These are phyloP conservation scores for Achroia grisella DNA, from an alignment of 1,140 invertebrate genomes.

Conservation along the genomic window DNA sequence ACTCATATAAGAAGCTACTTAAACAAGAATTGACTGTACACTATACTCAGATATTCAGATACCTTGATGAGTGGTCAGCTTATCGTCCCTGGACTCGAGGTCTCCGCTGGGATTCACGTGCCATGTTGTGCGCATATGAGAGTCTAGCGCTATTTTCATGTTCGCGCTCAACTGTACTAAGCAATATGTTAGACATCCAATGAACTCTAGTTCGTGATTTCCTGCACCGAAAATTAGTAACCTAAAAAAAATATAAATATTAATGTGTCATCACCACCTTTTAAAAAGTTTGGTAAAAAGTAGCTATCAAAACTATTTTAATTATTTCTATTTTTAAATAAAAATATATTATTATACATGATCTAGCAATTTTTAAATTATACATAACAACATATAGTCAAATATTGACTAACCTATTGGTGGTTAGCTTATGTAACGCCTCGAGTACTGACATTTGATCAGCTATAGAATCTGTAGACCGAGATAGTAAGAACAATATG, in stretches of 20 bases:
- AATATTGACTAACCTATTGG: constrained; percentile 79
- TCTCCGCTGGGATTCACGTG: constrained; percentile 86
- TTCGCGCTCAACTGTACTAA: constrained; percentile 94
- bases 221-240: constrained; percentile 93
- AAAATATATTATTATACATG: no score
- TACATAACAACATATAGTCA: constrained; percentile 27
- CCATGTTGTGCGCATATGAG: constrained; percentile 88
- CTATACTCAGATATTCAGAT: constrained; percentile 5
- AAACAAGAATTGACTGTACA: background rate
- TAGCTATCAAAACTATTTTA: no score
- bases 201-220: constrained; percentile 96
- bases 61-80: constrained; percentile 85
- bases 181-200: constrained; percentile 96
- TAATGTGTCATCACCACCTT: no score
- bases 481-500: constrained; percentile 93
- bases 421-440: constrained; percentile 94
- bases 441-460: constrained; percentile 95
- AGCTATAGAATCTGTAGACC: constrained; percentile 90
- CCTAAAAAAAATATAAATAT: constrained; percentile 48
- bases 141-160: constrained; percentile 88
- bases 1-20: no score
- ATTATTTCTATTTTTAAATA: no score
- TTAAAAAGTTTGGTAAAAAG: no score
- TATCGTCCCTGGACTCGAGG: constrained; percentile 83
- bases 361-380: no score